These are phyloP conservation scores for Heliocidaris erythrogramma DNA, from an alignment of 35 echinoderm and acorn worm species.

Conservation along the genomic window DNA sequence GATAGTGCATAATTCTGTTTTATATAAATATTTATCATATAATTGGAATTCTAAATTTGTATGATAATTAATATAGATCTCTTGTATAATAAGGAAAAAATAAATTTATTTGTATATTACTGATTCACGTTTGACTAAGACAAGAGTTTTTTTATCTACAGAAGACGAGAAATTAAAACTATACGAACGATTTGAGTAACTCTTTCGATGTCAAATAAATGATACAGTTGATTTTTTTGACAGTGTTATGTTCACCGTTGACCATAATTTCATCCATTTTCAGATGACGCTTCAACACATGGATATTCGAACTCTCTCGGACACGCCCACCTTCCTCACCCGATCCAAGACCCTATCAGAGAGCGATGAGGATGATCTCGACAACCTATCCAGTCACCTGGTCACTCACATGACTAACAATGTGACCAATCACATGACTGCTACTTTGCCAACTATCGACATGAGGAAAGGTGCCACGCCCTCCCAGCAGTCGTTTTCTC, in stretches of 20 bases:
- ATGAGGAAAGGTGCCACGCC: constrained; percentile 61
- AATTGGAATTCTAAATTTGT: too few relatives aligned
- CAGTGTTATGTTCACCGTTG: neutral
- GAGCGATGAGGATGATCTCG: constrained; percentile 26
- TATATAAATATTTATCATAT: too few relatives aligned
- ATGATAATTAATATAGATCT: too few relatives aligned
- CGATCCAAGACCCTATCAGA: constrained; percentile 1
- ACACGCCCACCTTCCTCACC: constrained; percentile 20
- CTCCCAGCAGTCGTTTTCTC: constrained; percentile 46
- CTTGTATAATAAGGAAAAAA: too few relatives aligned
- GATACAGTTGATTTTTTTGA: too few relatives aligned
- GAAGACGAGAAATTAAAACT: too few relatives aligned
- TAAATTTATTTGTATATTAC: too few relatives aligned
- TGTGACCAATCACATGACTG: neutral
- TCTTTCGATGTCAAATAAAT: too few relatives aligned
- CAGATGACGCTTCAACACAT: constrained; percentile 19
- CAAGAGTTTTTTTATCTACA: too few relatives aligned
- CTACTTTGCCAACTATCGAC: constrained; percentile 49
- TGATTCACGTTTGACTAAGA: too few relatives aligned
- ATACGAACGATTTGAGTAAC: too few relatives aligned
- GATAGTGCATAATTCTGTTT: too few relatives aligned
- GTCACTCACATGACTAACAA: neutral
- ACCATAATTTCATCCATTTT: neutral
- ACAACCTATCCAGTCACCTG: neutral
- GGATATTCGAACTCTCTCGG: constrained; percentile 32